These are phyloP conservation scores for Ochotona curzoniae DNA, from an alignment of 2,113 vertebrate species.

Conservation along the genomic window DNA sequence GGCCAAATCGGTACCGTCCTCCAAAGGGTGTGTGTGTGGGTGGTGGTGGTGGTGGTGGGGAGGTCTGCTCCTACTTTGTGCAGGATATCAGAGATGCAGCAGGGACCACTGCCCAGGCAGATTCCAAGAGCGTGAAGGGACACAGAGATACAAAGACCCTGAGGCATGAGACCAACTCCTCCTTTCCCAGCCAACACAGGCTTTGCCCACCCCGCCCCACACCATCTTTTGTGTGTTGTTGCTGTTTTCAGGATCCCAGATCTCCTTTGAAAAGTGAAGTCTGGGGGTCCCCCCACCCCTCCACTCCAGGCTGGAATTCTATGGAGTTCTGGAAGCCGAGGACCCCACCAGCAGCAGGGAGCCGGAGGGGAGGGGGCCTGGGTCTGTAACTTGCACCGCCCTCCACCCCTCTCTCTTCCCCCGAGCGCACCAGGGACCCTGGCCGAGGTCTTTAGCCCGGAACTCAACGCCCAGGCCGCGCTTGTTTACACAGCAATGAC, in stretches of 20 bases:
- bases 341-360: neutral
- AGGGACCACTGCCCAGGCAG: neutral
- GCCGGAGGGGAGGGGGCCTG: neutral
- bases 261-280: conserved; percentile 1
- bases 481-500: neutral
- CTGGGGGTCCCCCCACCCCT: neutral
- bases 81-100: neutral
- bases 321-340: conserved; percentile 42
- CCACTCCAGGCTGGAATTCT: neutral
- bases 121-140: neutral
- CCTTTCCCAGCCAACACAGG: neutral
- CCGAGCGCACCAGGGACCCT: neutral
- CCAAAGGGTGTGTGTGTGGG: neutral
- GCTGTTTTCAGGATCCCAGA: too few relatives aligned
- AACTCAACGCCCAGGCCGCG: neutral
- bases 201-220: too few relatives aligned
- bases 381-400: neutral
- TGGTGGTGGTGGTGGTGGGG: neutral
- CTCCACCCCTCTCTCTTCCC: neutral
- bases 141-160: neutral
- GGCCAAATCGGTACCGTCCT: neutral
- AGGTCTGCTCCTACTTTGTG: neutral
- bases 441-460: neutral
- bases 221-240: too few relatives aligned
- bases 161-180: neutral